These are phyloP conservation scores for Acronicta leporina DNA, from an alignment of 2,888 invertebrate genomes.

Conservation along the genomic window DNA sequence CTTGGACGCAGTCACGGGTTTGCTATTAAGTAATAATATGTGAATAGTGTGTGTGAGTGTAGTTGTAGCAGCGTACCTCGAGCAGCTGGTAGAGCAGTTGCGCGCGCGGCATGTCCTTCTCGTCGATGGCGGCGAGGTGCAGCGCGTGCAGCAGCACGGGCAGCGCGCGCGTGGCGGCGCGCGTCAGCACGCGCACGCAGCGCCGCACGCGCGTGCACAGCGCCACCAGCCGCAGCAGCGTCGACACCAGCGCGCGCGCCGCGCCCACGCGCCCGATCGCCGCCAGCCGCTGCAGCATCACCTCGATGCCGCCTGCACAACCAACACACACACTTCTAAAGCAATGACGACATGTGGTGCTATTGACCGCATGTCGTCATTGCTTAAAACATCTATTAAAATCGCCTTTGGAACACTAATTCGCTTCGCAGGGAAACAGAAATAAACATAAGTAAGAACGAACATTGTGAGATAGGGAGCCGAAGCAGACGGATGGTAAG, in stretches of 20 bases:
- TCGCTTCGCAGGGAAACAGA: no score
- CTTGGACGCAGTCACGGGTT: no score
- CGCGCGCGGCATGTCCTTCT: conserved; percentile 92
- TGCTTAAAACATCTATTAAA: no score
- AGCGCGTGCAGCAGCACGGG: conserved; percentile 95
- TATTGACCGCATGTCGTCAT: no score
- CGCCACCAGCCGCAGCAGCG: conserved; percentile 96
- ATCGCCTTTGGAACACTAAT: no score
- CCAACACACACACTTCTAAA: no score
- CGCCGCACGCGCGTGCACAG: conserved; percentile 96
- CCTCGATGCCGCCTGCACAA: conserved; percentile 89
- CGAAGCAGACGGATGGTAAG: no score
- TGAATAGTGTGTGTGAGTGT: no score
- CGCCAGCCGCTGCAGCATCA: conserved; percentile 95
- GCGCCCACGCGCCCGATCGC: conserved; percentile 96
- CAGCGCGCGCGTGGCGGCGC: conserved; percentile 95
- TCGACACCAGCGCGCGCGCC: conserved; percentile 96
- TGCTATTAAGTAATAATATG: no score
- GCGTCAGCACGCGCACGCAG: conserved; percentile 96
- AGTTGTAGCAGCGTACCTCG: conserved; percentile 90
- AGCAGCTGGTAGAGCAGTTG: conserved; percentile 96
- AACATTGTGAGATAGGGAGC: no score
- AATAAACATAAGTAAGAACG: no score
- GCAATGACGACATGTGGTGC: no score
- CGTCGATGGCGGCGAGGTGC: conserved; percentile 90